A percentile compares a stretch with the other conserved stretches of the same genome.
Evolutionary conservation across 2,113 vertebrate species (phyloP).

Genomic region (Telmatochromis sp.): DNA sequence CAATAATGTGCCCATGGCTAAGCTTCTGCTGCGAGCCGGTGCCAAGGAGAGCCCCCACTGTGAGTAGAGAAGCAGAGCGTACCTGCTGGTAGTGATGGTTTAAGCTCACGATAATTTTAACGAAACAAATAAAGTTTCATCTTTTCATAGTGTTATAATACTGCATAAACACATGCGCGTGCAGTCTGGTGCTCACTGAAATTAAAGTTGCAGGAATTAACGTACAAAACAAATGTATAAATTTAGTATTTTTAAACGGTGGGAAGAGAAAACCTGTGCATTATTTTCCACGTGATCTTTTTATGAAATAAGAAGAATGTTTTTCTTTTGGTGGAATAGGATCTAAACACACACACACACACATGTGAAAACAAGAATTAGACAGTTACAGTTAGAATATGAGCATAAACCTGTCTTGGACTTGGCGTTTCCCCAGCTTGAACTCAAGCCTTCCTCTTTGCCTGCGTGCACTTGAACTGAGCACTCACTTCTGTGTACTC

Average conservation of each 20-base stretch:
- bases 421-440: neutral
- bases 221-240: neutral
- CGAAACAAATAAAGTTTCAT: neutral
- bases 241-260: neutral
- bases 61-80: constrained; percentile 61
- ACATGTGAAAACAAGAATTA: neutral
- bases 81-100: neutral
- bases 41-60: constrained; percentile 90
- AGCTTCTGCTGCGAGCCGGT: constrained; percentile 78
- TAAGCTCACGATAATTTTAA: neutral
- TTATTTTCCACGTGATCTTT: neutral
- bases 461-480: neutral
- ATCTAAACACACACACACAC: neutral
- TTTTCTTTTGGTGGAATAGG: neutral
- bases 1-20: constrained; percentile 86
- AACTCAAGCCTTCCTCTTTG: neutral
- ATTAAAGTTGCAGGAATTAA: neutral
- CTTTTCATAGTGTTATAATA: neutral
- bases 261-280: neutral
- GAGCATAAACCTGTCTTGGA: neutral
- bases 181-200: neutral
- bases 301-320: neutral
- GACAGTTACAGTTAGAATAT: neutral
- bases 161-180: neutral
- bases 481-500: neutral